Evolutionary conservation across 2,113 vertebrate species (phyloP).

Genomic region (Seriola rivoliana): DNA sequence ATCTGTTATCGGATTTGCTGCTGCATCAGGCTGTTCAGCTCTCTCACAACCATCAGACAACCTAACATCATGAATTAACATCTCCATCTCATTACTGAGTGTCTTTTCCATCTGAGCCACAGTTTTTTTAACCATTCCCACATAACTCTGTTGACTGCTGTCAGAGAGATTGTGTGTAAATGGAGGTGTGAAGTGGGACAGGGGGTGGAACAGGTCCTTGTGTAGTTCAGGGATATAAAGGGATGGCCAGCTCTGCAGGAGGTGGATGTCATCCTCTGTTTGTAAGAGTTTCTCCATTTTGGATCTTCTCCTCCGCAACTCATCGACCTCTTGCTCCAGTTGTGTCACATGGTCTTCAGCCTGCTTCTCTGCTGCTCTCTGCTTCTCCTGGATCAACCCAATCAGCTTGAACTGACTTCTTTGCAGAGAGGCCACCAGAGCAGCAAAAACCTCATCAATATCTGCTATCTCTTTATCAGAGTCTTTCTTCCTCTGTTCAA

Average conservation of each 20-base stretch:
- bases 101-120: conserved; percentile 19
- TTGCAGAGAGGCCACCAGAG: conserved; percentile 10
- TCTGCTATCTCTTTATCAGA: conserved; percentile 15
- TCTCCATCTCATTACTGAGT: conserved; percentile 30
- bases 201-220: neutral
- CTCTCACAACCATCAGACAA: neutral
- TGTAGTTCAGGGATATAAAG: rapidly evolving
- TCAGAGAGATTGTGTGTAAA: neutral
- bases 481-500: neutral
- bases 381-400: conserved; percentile 29
- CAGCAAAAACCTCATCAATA: conserved; percentile 10
- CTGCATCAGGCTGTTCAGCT: neutral
- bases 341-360: conserved; percentile 4
- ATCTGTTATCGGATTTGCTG: neutral
- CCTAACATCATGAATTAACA: conserved; percentile 22
- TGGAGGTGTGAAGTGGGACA: neutral
- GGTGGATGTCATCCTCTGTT: conserved; percentile 47
- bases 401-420: conserved; percentile 16
- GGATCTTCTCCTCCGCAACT: conserved; percentile 22
- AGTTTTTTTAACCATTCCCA: conserved; percentile 28
- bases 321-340: conserved; percentile 32
- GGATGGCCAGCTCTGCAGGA: conserved; percentile 26
- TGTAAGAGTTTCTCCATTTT: conserved; percentile 43
- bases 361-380: conserved; percentile 14
- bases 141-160: neutral